Conservation (phyloP, 2,113 vertebrate species). For the Cairina moschata region DNA sequence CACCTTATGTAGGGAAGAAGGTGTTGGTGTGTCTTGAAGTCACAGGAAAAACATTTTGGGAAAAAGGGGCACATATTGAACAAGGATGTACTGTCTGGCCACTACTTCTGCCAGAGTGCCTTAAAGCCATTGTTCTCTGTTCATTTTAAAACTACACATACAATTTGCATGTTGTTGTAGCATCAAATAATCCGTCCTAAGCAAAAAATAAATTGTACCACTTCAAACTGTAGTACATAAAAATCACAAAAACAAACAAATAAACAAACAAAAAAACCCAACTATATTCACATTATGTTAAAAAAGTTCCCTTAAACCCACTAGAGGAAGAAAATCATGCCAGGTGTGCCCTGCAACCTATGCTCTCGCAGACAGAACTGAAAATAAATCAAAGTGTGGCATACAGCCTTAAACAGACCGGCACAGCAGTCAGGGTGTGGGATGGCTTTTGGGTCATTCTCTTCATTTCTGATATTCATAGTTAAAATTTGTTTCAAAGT, state of each 20-base stretch:
- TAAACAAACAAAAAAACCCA: no score
- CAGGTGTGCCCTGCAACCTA: background rate
- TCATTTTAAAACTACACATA: slow-evolving; percentile 37
- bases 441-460: background rate
- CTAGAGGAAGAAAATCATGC: background rate
- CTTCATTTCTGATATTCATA: background rate
- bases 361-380: background rate
- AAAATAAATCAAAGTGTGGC: background rate
- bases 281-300: slow-evolving; percentile 47
- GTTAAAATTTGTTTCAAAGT: background rate
- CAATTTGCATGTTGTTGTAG: slow-evolving; percentile 20
- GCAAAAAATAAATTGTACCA: slow-evolving; percentile 30
- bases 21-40: background rate
- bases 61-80: background rate
- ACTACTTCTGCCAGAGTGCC: background rate
- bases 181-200: slow-evolving; percentile 42
- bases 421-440: background rate
- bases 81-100: background rate
- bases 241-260: slow-evolving; percentile 22
- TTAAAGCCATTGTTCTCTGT: background rate
- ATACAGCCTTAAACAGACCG: background rate
- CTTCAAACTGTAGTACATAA: slow-evolving; percentile 16
- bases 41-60: background rate
- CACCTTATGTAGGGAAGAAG: background rate
- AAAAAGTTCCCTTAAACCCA: slow-evolving; percentile 39